Percentiles rank a stretch among this genome's conserved stretches.
phyloP scores from a whole-genome alignment of 2,113 vertebrate species.

The Pollachius pollachius region DNA sequence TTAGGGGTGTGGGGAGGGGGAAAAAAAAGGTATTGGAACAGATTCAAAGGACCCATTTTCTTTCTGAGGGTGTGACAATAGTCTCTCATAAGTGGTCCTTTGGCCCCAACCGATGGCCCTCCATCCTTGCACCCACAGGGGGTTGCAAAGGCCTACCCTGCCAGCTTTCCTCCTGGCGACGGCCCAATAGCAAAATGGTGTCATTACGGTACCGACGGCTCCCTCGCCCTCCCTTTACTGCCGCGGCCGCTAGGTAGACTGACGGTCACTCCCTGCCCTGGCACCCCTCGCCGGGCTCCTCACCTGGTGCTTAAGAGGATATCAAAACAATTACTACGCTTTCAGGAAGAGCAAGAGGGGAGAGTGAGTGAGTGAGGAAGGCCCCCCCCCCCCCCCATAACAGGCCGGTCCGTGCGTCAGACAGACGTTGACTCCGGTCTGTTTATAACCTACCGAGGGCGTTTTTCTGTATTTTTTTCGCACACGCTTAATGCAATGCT shows the following conservation, averaged over 20 bases:
- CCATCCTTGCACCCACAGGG: conserved; percentile 33
- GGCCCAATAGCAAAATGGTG: not conserved
- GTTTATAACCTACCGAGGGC: too few relatives aligned
- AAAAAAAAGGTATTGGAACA: too few relatives aligned
- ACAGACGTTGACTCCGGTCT: too few relatives aligned
- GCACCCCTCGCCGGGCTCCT: conserved; percentile 24
- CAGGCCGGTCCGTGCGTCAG: too few relatives aligned
- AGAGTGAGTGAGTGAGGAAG: too few relatives aligned
- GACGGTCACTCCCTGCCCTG: conserved; percentile 45
- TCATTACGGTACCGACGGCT: not conserved
- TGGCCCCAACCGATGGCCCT: not conserved
- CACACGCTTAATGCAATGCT: too few relatives aligned
- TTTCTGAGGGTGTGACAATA: conserved; percentile 24
- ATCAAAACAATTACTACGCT: not conserved
- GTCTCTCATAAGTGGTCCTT: conserved; percentile 10
- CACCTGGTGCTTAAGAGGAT: conserved; percentile 35
- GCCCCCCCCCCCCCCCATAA: too few relatives aligned
- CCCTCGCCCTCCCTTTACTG: conserved; percentile 26
- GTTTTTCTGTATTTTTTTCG: too few relatives aligned
- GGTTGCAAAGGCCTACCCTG: conserved; percentile 29
- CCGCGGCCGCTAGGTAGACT: conserved; percentile 53
- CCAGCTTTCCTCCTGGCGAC: conserved; percentile 49
- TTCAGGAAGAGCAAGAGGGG: too few relatives aligned
- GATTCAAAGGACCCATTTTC: conserved; percentile 10
- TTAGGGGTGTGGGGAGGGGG: too few relatives aligned